A percentile compares a stretch with the other conserved stretches of the same genome.
These are phyloP conservation scores for Dicyrtoma fusca DNA, from an alignment of 2,888 invertebrate genomes.

Conservation along the genomic window DNA sequence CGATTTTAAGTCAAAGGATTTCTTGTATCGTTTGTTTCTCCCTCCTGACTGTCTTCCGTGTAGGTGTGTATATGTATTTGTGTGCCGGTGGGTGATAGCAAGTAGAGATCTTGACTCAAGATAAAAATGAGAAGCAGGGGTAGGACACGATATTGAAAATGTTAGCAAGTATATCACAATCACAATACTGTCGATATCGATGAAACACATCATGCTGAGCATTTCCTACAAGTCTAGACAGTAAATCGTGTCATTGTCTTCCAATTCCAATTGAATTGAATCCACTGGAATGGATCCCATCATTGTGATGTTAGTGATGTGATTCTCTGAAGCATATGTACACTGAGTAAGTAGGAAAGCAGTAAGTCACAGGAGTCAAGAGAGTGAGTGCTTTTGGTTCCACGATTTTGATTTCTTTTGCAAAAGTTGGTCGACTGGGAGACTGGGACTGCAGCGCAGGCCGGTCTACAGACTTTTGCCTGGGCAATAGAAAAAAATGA, in stretches of 20 bases:
- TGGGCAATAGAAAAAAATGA: no score
- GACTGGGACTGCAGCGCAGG: no score
- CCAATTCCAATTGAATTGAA: conserved; percentile 1
- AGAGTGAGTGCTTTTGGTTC: no score
- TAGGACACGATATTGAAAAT: neutral
- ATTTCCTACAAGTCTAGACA: conserved; percentile 15
- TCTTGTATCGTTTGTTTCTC: no score
- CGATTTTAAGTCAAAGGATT: no score
- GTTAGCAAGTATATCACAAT: neutral
- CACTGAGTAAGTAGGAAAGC: neutral
- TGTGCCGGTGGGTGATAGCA: no score
- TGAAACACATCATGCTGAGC: conserved; percentile 26
- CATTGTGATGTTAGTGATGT: conserved; percentile 2
- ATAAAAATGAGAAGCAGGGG: neutral
- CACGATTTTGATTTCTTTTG: no score
- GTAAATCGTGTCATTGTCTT: conserved; percentile 31
- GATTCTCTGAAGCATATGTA: neutral
- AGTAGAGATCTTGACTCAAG: neutral
- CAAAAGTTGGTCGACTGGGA: no score
- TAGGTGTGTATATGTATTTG: no score
- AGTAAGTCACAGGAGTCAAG: neutral
- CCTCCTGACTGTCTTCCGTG: no score
- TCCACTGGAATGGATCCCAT: no score
- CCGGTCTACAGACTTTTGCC: conserved; percentile 8
- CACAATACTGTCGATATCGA: neutral